Percentiles rank a stretch among this genome's conserved stretches.
These are phyloP conservation scores for Ammodytes marinus DNA, from an alignment of 2,113 vertebrate genomes.

Conservation along the genomic window DNA sequence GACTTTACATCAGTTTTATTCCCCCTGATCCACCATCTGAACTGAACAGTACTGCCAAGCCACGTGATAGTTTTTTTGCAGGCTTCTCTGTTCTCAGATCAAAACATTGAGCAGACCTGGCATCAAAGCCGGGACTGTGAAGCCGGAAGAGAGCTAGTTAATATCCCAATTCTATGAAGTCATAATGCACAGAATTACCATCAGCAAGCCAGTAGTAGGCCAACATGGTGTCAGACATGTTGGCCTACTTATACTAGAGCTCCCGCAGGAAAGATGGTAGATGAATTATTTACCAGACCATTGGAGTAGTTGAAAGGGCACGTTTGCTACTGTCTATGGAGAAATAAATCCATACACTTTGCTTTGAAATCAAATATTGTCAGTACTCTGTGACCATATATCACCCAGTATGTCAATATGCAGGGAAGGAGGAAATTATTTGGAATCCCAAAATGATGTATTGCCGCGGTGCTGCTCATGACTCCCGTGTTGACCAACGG, in stretches of 20 bases:
- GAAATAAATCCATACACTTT: constrained; percentile 42
- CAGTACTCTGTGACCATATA: constrained; percentile 36
- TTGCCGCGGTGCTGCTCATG: constrained; percentile 17
- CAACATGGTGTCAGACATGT: constrained; percentile 61
- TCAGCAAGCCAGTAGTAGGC: constrained; percentile 21
- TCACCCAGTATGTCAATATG: constrained; percentile 52
- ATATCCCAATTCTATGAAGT: constrained; percentile 34
- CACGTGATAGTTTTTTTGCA: constrained; percentile 5
- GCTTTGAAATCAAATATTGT: constrained; percentile 51
- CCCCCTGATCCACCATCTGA: constrained; percentile 36
- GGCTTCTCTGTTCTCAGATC: constrained; percentile 39
- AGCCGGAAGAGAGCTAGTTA: constrained; percentile 38
- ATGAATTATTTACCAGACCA: constrained; percentile 69
- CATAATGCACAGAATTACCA: constrained; percentile 43
- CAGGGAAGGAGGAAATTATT: constrained; percentile 33
- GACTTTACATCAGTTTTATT: constrained; percentile 23
- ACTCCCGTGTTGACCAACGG: constrained; percentile 25
- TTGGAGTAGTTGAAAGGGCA: constrained; percentile 51
- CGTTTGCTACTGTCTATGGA: constrained; percentile 44
- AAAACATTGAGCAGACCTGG: constrained; percentile 37
- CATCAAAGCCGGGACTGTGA: constrained; percentile 38
- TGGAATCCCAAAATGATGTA: constrained; percentile 52
- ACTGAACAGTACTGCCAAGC: constrained; percentile 36
- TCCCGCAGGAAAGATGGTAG: constrained; percentile 34
- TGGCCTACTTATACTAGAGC: constrained; percentile 66